A percentile compares a stretch with the other conserved stretches of the same genome.
Evolutionary conservation across 2,113 vertebrate species (phyloP).

Genomic region (Osmerus mordax): DNA sequence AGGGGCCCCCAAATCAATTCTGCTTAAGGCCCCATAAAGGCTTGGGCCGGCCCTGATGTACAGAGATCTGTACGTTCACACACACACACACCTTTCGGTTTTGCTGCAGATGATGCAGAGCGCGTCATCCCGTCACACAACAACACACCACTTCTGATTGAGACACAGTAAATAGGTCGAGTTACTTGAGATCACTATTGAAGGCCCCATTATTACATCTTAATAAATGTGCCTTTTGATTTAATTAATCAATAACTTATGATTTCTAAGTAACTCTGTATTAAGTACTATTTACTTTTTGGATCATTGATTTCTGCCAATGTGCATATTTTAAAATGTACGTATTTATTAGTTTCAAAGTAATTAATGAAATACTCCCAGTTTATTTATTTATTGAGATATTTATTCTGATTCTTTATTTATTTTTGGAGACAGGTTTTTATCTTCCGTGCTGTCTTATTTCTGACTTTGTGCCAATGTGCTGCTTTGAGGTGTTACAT

Average conservation of each 20-base stretch:
- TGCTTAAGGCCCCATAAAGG: too few species aligned
- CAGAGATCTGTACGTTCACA: neutral
- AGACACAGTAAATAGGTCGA: slow-evolving; percentile 46
- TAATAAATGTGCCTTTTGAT: slow-evolving; percentile 86
- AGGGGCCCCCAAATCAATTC: too few species aligned
- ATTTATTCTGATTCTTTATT: slow-evolving; percentile 78
- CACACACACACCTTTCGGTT: neutral
- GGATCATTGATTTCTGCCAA: slow-evolving; percentile 71
- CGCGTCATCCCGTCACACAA: neutral
- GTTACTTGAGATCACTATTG: slow-evolving; percentile 51
- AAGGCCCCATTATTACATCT: slow-evolving; percentile 75
- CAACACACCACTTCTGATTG: slow-evolving; percentile 12
- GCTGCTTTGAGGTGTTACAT: slow-evolving; percentile 82
- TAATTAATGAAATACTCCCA: slow-evolving; percentile 76
- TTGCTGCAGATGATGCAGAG: neutral
- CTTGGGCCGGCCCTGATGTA: neutral
- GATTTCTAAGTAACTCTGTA: slow-evolving; percentile 76
- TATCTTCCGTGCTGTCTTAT: slow-evolving; percentile 79
- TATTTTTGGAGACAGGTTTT: slow-evolving; percentile 76
- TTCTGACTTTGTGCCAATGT: slow-evolving; percentile 81
- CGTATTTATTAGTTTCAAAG: slow-evolving; percentile 76
- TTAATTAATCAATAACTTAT: slow-evolving; percentile 77
- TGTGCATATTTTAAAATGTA: slow-evolving; percentile 79
- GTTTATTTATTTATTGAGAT: slow-evolving; percentile 81
- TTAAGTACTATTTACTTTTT: slow-evolving; percentile 67